Evolutionary conservation across 2,797 vertebrate species (phyloP), one percentile per base, ranked within the genome.

Genomic region (Pangasius djambal): DNA sequence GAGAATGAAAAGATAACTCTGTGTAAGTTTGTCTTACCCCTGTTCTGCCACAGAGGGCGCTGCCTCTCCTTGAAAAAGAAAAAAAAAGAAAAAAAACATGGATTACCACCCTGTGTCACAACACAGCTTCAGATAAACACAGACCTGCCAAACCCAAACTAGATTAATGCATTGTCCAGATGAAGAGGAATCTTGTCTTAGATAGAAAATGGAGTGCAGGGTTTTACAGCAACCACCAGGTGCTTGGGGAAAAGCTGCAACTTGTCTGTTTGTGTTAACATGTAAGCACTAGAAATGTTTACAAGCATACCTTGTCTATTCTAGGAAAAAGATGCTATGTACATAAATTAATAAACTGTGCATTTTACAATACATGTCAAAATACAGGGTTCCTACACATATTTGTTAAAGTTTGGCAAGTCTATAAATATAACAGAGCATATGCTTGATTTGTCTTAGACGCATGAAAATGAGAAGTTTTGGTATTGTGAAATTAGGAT

Each of bases 1-100:
- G 22, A 59, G 1, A 52, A 83, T 57, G 61, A 50, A 86, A 81
- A 65, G 8, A 37, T 81, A 65, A 83, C 15, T n/a, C 50, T 5
- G 37, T 44, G 70, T 9, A 63, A 69, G 87, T 28, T 44, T 88
- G 40, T 92, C 96, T 97, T 95, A 97, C 96, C 96, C 96, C 87
- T 95, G 96, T 83, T 97, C 96, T 34, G 95, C 94, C 92, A 95
- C 93, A 78, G 94, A 87, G 0, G 94, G 90, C 67, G 88, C 91
- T 50, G 95, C 94, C 89, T 96, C 96, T 91, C 93, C 96, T 96
- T 87, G 84, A 89, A 74, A 22, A 84, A 90, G 3, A 84, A 86
- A 78, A 12, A 83, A 91, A 6, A 86, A 87, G 28, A 15, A 20
- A 61, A 74, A 4, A 52, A 78, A 34, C 8, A 61, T 28, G 55